A percentile compares a stretch with the other conserved stretches of the same genome.
Evolutionary conservation across 2,113 vertebrate species (phyloP).

Genomic region (Oryzias celebensis): DNA sequence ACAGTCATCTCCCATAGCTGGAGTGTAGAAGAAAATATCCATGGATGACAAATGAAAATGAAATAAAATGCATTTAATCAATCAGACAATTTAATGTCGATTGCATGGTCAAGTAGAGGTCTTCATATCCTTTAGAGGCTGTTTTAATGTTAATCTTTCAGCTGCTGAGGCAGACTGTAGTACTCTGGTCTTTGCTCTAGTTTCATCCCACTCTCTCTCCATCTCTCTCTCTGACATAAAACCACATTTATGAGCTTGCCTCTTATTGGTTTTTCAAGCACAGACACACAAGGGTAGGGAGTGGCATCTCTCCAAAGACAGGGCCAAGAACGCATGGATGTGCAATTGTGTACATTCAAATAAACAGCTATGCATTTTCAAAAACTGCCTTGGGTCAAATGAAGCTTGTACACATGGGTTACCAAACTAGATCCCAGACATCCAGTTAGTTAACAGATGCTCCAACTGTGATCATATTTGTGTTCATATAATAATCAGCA

Average conservation of each 20-base stretch:
- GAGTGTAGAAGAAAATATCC: conserved; percentile 44
- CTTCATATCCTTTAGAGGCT: conserved; percentile 14
- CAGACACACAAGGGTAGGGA: conserved; percentile 43
- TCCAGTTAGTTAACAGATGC: no score
- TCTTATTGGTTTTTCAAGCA: conserved; percentile 62
- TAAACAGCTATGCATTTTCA: conserved; percentile 6
- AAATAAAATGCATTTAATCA: conserved; percentile 21
- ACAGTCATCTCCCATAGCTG: conserved; percentile 35
- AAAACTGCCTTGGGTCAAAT: conserved; percentile 1
- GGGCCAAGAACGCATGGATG: conserved; percentile 4
- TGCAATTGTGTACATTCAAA: conserved; percentile 7
- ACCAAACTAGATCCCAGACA: no score
- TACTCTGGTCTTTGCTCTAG: conserved; percentile 35
- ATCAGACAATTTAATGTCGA: conserved; percentile 22
- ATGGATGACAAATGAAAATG: conserved; percentile 7
- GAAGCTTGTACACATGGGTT: neutral
- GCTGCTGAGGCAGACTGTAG: conserved; percentile 20
- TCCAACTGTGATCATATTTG: no score
- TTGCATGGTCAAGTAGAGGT: neutral
- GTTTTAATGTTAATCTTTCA: conserved; percentile 26
- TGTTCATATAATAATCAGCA: no score
- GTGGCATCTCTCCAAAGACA: conserved; percentile 42
- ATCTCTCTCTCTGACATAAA: conserved; percentile 55
- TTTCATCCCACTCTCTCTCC: conserved; percentile 35
- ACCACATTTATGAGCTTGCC: conserved; percentile 52